Evolutionary conservation across 2,797 vertebrate genomes (phyloP).

Genomic region (Anableps anableps): DNA sequence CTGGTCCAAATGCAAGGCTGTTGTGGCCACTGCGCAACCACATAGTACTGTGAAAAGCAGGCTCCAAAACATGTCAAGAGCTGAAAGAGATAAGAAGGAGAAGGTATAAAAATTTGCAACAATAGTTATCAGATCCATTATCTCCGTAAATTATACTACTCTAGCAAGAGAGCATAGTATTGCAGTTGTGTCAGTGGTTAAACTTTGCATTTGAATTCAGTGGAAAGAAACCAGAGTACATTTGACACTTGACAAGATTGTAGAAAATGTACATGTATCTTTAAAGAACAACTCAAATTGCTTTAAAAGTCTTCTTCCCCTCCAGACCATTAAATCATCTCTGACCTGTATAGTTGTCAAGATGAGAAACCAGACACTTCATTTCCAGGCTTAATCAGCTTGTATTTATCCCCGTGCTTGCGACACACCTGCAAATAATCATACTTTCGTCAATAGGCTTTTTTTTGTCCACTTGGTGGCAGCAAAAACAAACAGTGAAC

Average conservation of each 20-base stretch:
- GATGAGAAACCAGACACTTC: background rate
- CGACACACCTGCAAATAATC: slow-evolving; percentile 33
- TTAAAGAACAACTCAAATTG: background rate
- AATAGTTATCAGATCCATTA: background rate
- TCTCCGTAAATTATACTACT: background rate
- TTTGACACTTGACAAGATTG: background rate
- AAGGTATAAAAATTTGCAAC: background rate
- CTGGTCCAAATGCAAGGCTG: slow-evolving; percentile 61
- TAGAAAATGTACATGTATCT: background rate
- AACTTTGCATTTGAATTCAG: background rate
- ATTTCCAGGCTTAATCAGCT: background rate
- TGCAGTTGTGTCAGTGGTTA: background rate
- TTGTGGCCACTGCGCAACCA: slow-evolving; percentile 31
- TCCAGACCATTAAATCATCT: background rate
- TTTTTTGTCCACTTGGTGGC: slow-evolving; percentile 20
- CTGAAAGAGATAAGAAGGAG: background rate
- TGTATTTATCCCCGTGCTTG: background rate
- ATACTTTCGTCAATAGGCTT: background rate
- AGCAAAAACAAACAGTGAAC: slow-evolving; percentile 20
- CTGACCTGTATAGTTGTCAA: background rate
- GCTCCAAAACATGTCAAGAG: slow-evolving; percentile 52
- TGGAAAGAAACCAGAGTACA: background rate
- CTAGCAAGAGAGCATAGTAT: background rate
- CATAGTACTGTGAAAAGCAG: slow-evolving; percentile 49
- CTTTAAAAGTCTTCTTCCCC: background rate